Evolutionary conservation across 2,888 invertebrate genomes (phyloP).

Genomic region (Entomobrya multifasciata): DNA sequence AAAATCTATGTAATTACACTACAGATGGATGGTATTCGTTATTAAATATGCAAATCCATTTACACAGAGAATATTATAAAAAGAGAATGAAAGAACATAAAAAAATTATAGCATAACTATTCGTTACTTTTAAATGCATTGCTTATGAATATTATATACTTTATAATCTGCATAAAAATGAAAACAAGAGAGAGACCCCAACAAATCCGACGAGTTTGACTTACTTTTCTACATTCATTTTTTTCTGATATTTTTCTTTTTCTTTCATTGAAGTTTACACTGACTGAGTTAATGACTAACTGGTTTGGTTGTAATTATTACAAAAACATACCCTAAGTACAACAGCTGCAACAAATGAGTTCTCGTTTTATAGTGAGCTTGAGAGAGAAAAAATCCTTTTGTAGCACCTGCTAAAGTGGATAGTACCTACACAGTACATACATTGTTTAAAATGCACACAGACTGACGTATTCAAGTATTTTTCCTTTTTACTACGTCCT

Average conservation of each 20-base stretch:
- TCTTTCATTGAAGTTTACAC: conserved; percentile 16
- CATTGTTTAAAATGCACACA: conserved; percentile 5
- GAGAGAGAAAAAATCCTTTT: conserved; percentile 31
- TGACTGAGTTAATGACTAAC: conserved; percentile 64
- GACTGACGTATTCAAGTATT: conserved; percentile 27
- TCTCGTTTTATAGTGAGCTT: conserved; percentile 29
- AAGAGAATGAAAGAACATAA: neutral
- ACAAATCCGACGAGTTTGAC: conserved; percentile 47
- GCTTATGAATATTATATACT: neutral
- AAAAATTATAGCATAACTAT: no score
- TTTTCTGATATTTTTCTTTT: conserved; percentile 22
- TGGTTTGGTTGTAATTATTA: conserved; percentile 62
- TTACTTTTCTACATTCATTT: conserved; percentile 66
- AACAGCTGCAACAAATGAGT: conserved; percentile 39
- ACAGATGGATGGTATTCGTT: conserved; percentile 1
- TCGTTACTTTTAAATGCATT: no score
- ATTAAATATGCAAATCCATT: conserved; percentile 22
- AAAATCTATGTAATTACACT: conserved; percentile 10
- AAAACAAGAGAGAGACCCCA: conserved; percentile 5
- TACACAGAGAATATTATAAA: neutral
- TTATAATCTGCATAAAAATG: neutral
- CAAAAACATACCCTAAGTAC: neutral
- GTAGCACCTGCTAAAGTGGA: conserved; percentile 31
- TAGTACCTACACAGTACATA: neutral
- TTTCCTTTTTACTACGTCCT: conserved; percentile 13